Evolutionary conservation across 2,797 vertebrate genomes (phyloP), one percentile per base, ranked within the genome.

Genomic region (Paguma larvata): DNA sequence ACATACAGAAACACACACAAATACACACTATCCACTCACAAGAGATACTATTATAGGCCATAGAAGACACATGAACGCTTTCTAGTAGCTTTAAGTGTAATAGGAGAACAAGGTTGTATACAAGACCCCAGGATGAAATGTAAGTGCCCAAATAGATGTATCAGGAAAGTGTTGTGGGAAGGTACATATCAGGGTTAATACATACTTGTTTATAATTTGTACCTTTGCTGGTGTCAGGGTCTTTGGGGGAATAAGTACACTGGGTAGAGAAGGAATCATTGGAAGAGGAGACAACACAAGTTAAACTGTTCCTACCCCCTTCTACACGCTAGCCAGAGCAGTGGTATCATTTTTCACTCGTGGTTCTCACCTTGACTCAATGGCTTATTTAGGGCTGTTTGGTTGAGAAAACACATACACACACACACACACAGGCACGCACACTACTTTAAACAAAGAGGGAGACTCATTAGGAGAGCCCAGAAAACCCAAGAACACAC

Each of bases 131-230:
- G 11, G 75, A 48, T 79, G 21, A 85, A 87, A 95, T 62, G 13
- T 86, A 94, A 86, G 32, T 96, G n/a, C 13, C 68, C 59, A 83
- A 63, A 91, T 21, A 65, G 70, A 80, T 63, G 30, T 78, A 44
- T 91, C 90, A 87, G 78, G n/a, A 48, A 87, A 92, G 44, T 94
- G 56, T 80, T 53, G 7, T n/a, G 41, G 46, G 27, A 92, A 94
- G 68, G 34, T 44, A 94, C 38, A 46, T 56, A 70, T 5, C 23
- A 34, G 46, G 32, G 85, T 62, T 86, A 70, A 70, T 80, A 73
- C 11, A 84, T 70, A 86, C 53, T 70, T 56, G 32, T n/a, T 90
- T 90, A 73, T 85, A 83, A 79, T 88, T 30, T 80, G 15, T 91
- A 48, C 34, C 62, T 88, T 83, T 78, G 38, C 30, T 79, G 30